Conservation (phyloP, 2,888 invertebrate genomes). For the Belgica antarctica region DNA sequence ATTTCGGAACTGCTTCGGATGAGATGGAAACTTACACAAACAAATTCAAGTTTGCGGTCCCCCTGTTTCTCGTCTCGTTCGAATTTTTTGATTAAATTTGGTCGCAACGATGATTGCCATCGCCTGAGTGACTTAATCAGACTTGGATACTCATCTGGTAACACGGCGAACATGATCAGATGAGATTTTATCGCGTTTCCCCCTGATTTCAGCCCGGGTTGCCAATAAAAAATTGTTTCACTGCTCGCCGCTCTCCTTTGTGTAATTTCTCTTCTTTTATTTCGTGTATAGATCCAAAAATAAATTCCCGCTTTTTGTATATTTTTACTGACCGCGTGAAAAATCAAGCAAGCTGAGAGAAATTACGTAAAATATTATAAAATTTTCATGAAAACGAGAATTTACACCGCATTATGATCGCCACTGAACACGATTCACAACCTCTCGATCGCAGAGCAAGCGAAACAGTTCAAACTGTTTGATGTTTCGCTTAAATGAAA, state of each 20-base stretch:
- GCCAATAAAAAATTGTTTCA: conserved; percentile 27
- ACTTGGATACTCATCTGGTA: conserved; percentile 2
- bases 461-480: not conserved
- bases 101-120: not conserved
- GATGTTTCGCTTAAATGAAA: conserved; percentile 14
- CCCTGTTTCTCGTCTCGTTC: not conserved
- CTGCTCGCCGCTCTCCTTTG: not conserved
- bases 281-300: conserved; percentile 33
- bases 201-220: not conserved
- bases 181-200: not conserved
- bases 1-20: not conserved
- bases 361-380: conserved; percentile 25
- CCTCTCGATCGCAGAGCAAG: not conserved
- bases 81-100: not conserved
- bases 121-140: not conserved
- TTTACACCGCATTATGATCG: not conserved
- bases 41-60: too few relatives aligned
- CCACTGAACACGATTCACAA: not conserved
- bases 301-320: conserved; percentile 36
- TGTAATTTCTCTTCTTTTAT: conserved; percentile 26
- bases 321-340: conserved; percentile 33
- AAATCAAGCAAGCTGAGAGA: not conserved
- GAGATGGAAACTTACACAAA: not conserved
- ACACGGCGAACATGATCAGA: not conserved
- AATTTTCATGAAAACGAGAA: conserved; percentile 1